Base-by-base conservation (phyloP, 1,140 invertebrate species). In the Ephestia elutella region DNA sequence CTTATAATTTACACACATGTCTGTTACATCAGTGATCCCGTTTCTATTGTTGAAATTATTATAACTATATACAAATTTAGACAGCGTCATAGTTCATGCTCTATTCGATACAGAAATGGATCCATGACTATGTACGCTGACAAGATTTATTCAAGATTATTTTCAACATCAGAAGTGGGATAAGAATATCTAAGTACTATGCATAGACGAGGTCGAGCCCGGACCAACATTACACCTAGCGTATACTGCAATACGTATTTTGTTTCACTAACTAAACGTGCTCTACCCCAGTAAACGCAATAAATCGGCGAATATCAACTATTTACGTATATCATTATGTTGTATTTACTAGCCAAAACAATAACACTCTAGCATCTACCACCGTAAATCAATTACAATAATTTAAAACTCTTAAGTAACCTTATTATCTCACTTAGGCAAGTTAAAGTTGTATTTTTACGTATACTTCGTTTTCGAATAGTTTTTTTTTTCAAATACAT, bases 381-480 rank as follows among this genome's bases (percentile, higher is more conserved):
- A 85, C 80, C 79, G 61, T 78, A 75, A 82, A 86, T 73, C 71
- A 78, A 82, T 80, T 78, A 82, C 76, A 85, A 87, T 87, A 87
- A 85, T 86, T 86, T 86, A 86, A 86, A 85, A 84, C 61, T 78
- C 76, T 85, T 84, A 84, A 84, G 70, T 82, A 85, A 66, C 66
- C 80, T 84, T 86, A 84, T 78, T 79, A 81, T 87, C 78, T 86
- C 86, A 86, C 86, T 86, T 88, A 86, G 82, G 81, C 82, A 86
- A 87, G 82, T 85, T 86, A 86, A 86, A 86, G 80, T 85, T 80
- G 78, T 82, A 63, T 79, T 78, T 81, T 85, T 84, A 87, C 85
- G 85, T 87, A 87, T 87, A 87, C 85, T 82, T 87, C 83, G 82
- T 85, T 87, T 85, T 85, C 79, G 64, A 85, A 82, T 85, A 85